phyloP scores from a whole-genome alignment of 2,888 invertebrate genomes.

The Apeira syringaria region DNA sequence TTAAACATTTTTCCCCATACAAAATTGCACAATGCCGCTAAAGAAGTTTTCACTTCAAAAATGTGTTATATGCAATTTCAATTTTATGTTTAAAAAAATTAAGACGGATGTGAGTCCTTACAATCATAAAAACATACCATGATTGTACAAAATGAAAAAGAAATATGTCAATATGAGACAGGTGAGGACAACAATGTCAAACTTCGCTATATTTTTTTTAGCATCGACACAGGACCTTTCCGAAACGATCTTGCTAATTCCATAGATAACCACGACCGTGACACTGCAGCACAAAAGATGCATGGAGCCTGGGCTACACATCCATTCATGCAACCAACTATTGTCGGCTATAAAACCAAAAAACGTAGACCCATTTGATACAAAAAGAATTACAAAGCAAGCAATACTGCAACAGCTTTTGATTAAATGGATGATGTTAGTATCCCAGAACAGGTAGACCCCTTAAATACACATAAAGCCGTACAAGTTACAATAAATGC shows the following conservation, averaged over 20 bases:
- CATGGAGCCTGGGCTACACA: conserved; percentile 51
- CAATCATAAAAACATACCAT: conserved; percentile 3
- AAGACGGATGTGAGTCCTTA: conserved; percentile 27
- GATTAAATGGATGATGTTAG: conserved; percentile 1
- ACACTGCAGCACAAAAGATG: conserved; percentile 56
- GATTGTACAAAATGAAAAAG: conserved; percentile 13
- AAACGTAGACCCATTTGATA: conserved; percentile 21
- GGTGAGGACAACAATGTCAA: conserved; percentile 45
- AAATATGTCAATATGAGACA: conserved; percentile 31
- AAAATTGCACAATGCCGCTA: no score
- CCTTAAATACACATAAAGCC: conserved; percentile 22
- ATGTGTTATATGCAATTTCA: no score
- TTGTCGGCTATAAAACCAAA: conserved; percentile 51
- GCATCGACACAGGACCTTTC: conserved; percentile 48
- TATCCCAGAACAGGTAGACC: conserved; percentile 32
- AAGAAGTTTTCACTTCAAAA: no score
- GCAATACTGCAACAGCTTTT: conserved; percentile 1
- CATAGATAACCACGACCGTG: conserved; percentile 54
- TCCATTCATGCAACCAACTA: conserved; percentile 66
- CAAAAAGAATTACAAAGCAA: not conserved
- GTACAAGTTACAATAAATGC: conserved; percentile 21
- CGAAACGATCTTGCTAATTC: conserved; percentile 67
- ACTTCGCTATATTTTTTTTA: conserved; percentile 41
- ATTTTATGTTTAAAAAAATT: conserved; percentile 4
- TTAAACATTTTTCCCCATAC: no score